Base-by-base conservation (phyloP, 2,888 invertebrate species). In the Anarsia innoxiella region DNA sequence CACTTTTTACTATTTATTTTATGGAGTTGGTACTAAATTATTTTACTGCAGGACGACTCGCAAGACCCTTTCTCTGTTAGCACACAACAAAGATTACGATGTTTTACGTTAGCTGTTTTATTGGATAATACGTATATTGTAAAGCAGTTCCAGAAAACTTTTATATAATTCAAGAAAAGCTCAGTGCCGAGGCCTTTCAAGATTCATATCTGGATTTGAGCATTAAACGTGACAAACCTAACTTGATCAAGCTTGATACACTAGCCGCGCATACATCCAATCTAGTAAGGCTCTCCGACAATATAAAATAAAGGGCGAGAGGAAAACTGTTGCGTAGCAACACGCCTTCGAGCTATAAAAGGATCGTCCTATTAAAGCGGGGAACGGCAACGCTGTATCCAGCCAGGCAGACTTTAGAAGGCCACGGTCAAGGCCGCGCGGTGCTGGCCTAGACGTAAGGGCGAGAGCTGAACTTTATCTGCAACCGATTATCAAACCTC, bases 351-450 rank as follows among this genome's bases (percentile, higher is more conserved):
- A 14, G 12, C 28, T 29, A 36, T 36, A 35, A 28, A 39, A 39
- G 40, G 34, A 43, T 41, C 15, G 10, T 10, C 13, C 12, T 2
- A 11, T 9, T 32, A 6, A 31, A 40, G 40, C 36, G 35, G 26
- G 40, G n/a, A n/a, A n/a, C n/a, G n/a, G n/a, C 29, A 28, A 35
- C 32, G 36, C 32, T 19, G 40, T 34, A 44, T 40, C 44, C 35
- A 33, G 38, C 44, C 34, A 34, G 39, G 37, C 41, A 35, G 37
- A 34, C 44, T 41, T 31, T 25, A 27, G 30, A 31, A 31, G 19
- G 33, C 27, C 26, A 26, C 44, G 52, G 53, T 49, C 53, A 52
- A 49, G 51, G 53, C 41, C 50, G 39, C 42, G 31, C 39, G 44
- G 38, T 35, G 33, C 36, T 39, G 35, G 36, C 37, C 42, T 45